These are phyloP conservation scores for Urocynchramus pylzowi DNA, from an alignment of 2,113 vertebrate species.

Conservation along the genomic window DNA sequence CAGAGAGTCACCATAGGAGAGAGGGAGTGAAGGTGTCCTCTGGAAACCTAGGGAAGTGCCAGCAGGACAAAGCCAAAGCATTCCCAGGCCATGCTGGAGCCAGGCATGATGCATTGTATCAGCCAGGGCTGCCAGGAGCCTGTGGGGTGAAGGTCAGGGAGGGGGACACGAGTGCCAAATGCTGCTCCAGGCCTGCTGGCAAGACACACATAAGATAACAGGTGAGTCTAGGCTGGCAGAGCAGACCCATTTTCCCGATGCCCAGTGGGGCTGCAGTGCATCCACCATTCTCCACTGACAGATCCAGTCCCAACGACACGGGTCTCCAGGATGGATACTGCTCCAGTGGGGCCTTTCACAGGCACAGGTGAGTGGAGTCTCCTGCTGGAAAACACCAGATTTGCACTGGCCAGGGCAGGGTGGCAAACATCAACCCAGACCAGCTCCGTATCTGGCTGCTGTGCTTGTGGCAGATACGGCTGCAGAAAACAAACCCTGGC, in stretches of 20 bases:
- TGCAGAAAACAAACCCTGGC: neutral
- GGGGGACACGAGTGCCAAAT: rapidly evolving
- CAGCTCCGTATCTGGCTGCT: neutral
- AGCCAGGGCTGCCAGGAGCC: neutral
- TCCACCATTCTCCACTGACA: neutral
- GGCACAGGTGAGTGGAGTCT: neutral
- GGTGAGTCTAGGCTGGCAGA: neutral
- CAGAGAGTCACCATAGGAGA: neutral
- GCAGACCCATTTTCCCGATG: neutral
- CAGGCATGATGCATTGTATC: neutral
- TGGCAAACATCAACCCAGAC: neutral
- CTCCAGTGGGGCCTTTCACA: no score
- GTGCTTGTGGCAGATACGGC: neutral
- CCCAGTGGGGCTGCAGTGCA: neutral
- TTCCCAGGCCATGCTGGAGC: neutral
- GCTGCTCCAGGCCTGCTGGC: neutral
- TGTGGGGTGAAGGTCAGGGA: rapidly evolving
- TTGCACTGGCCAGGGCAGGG: no score
- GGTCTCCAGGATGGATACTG: neutral
- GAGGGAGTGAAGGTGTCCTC: neutral
- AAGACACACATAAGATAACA: neutral
- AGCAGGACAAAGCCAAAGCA: neutral
- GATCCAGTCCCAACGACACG: rapidly evolving
- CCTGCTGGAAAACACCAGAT: neutral
- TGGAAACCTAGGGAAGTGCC: neutral